Evolutionary conservation across 2,797 vertebrate genomes (phyloP), one percentile per base, ranked within the genome.

Genomic region (Silurus lanzhouensis): DNA sequence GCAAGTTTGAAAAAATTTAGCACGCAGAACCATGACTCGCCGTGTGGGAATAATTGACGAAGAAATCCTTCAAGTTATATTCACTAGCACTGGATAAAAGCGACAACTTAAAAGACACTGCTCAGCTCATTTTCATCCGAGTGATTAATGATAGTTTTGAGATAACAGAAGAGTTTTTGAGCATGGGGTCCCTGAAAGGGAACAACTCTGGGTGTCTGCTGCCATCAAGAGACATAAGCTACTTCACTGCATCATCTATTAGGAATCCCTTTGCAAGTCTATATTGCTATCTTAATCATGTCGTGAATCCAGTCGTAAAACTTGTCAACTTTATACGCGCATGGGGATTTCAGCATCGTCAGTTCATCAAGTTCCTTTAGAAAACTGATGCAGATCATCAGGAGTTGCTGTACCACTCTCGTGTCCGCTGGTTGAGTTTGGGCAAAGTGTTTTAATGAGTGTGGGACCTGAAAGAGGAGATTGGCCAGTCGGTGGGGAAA

Each of bases 121-220:
- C 81, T 31, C 63, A 88, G 72, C 83, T 89, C n/a, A 87, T 88
- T 86, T 88, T 89, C 74, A 87, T 89, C 72, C 4, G 82, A 75
- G 81, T 77, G 44, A 90, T 88, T 67, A 79, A 84, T 25, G 38
- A 87, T 3, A 87, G 17, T 85, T 88, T 87, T 86, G 83, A 86
- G n/a, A 84, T 87, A 19, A 86, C 66, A n/a, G 82, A 83, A 25
- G 85, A 89, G 72, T 60, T 90, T 87, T 83, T 89, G 60, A 3
- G 2, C 27, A 88, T 89, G 84, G 75, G 88, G 14, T 88, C 87
- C 0, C 20, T 90, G 10, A 27, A 86, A 86, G 5, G 83, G 87
- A 3, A 86, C 6, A 83, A 87, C 72, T 0, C 1, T 22, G 1
- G 5, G 22, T 89, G 86, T 88, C 83, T 44, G 86, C 0, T 57